Evolutionary conservation across 2,113 vertebrate species (phyloP).

Genomic region (Gymnocephalus cernua): DNA sequence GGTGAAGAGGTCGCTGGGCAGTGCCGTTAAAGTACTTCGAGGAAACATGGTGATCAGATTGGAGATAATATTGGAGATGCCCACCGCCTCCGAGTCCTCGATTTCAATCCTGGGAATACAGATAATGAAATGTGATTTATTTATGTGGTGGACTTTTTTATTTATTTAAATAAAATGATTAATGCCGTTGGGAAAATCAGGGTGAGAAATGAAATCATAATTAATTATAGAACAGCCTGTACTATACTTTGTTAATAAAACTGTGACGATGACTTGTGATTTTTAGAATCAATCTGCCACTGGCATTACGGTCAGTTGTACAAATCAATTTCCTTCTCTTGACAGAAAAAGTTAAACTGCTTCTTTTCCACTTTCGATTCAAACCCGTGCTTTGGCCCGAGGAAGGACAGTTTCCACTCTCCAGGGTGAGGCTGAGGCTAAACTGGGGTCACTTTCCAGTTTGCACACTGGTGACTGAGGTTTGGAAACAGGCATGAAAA

Average conservation of each 20-base stretch:
- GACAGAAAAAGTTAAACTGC: conserved; percentile 1
- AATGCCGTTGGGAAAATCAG: background rate
- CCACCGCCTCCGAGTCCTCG: conserved; percentile 98
- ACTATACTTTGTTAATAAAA: background rate
- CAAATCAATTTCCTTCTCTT: conserved; percentile 10
- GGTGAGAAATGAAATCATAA: background rate
- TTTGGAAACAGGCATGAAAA: conserved; percentile 59
- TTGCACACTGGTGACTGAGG: conserved; percentile 42
- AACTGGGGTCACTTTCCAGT: conserved; percentile 52
- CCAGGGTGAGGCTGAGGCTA: conserved; percentile 41
- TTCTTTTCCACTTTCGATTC: conserved; percentile 17
- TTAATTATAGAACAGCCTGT: no score
- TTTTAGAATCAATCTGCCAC: no score
- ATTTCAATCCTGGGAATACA: conserved; percentile 93
- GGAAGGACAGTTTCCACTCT: conserved; percentile 49
- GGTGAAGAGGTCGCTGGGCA: conserved; percentile 96
- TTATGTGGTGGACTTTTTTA: background rate
- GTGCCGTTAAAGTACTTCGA: conserved; percentile 92
- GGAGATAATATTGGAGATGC: conserved; percentile 97
- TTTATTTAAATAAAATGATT: background rate
- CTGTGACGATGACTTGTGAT: no score
- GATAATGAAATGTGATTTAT: conserved; percentile 17
- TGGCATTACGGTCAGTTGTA: background rate
- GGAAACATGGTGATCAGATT: conserved; percentile 98
- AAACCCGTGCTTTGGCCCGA: conserved; percentile 30